Evolutionary conservation across 2,888 invertebrate species (phyloP).

Genomic region (Zhuqinia jingwanae): DNA sequence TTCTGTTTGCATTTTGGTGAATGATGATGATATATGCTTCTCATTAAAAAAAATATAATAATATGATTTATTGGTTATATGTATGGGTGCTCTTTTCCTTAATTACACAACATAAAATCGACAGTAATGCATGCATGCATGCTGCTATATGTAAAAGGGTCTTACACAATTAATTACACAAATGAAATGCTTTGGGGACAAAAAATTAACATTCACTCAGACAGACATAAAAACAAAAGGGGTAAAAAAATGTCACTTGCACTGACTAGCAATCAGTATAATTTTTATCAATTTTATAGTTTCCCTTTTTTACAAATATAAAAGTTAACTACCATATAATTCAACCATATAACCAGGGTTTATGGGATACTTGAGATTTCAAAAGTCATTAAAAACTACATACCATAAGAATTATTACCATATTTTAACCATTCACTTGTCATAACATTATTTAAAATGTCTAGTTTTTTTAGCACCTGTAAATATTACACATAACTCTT

Average conservation of each 20-base stretch:
- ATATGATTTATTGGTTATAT: neutral
- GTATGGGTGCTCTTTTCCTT: constrained; percentile 6
- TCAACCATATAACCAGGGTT: constrained; percentile 26
- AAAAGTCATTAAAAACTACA: constrained; percentile 33
- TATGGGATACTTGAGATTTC: constrained; percentile 25
- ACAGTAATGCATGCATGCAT: too few species aligned
- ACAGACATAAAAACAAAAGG: neutral
- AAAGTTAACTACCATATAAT: neutral
- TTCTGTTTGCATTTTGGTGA: neutral
- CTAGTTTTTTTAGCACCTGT: too few species aligned
- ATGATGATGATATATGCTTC: too few species aligned
- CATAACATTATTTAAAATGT: too few species aligned
- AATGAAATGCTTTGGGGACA: neutral
- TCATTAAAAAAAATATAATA: too few species aligned
- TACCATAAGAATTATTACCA: constrained; percentile 6
- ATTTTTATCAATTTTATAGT: neutral
- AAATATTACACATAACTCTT: too few species aligned
- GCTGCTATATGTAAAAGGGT: too few species aligned
- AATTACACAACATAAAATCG: too few species aligned
- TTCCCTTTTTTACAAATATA: constrained; percentile 8
- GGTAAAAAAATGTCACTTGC: too few species aligned
- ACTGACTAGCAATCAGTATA: too few species aligned
- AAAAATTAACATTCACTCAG: neutral
- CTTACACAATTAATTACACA: too few species aligned
- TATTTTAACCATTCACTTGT: constrained; percentile 11